These are phyloP conservation scores for Spinibarbus caldwelli DNA, from an alignment of 2,797 vertebrate genomes.

Conservation along the genomic window DNA sequence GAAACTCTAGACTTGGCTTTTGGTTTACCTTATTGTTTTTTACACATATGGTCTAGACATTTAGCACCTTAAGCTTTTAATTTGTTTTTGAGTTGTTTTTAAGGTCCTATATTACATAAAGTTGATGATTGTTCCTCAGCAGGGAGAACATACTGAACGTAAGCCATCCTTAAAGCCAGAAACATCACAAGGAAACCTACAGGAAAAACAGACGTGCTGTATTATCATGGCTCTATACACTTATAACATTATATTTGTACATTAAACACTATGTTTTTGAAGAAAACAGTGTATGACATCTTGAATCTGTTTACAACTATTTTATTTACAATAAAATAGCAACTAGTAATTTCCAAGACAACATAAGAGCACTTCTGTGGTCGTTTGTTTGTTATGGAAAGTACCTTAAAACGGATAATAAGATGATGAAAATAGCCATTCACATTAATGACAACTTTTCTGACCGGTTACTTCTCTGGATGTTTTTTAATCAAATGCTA, in stretches of 20 bases:
- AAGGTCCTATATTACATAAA: not conserved
- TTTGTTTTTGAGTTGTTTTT: no score
- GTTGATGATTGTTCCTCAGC: not conserved
- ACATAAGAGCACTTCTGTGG: not conserved
- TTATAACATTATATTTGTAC: not conserved
- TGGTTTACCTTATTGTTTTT: not conserved
- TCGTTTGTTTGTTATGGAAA: not conserved
- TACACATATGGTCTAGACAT: not conserved
- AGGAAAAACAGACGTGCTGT: not conserved
- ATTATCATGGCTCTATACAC: not conserved
- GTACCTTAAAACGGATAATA: not conserved
- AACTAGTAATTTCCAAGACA: not conserved
- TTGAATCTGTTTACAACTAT: not conserved
- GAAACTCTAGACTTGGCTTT: constrained; percentile 31
- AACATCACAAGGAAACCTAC: constrained; percentile 29
- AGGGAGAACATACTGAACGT: not conserved
- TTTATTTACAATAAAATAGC: not conserved
- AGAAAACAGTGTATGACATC: not conserved
- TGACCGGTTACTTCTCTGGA: no score
- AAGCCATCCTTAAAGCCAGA: constrained; percentile 17
- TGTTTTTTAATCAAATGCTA: not conserved
- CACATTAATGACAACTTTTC: constrained; percentile 8
- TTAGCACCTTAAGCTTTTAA: not conserved
- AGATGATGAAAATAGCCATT: no score
- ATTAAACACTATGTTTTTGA: no score